Percentiles rank a stretch among this genome's conserved stretches.
These are phyloP conservation scores for Zaprionus ornatus DNA, from an alignment of 1,140 invertebrate species.

Conservation along the genomic window DNA sequence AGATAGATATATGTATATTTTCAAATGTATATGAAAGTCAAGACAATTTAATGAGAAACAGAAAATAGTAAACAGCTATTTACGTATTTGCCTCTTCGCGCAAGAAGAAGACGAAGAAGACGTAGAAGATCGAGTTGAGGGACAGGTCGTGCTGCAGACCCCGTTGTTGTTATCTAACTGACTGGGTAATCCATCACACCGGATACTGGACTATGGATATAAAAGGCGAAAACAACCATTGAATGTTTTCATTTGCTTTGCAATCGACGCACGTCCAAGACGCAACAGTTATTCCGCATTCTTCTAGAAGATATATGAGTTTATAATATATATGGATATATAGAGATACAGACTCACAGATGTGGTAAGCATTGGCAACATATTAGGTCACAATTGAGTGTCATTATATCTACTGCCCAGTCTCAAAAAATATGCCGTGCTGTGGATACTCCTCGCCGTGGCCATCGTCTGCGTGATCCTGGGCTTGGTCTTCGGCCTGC, in stretches of 20 bases:
- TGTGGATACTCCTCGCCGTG: conserved; percentile 63
- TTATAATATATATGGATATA: neutral
- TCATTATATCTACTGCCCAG: neutral
- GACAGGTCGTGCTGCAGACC: neutral
- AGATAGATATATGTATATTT: neutral
- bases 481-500: conserved; percentile 64
- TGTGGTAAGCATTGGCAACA: neutral
- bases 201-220: neutral
- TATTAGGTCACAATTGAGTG: neutral
- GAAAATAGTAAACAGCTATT: neutral
- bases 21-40: neutral
- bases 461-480: conserved; percentile 54
- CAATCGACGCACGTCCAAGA: neutral
- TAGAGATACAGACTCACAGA: neutral
- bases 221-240: neutral
- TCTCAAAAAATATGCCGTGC: conserved; percentile 62
- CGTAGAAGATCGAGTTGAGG: neutral
- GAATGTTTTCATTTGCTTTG: neutral
- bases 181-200: neutral
- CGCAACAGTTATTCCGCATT: neutral
- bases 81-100: neutral
- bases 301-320: neutral
- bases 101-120: neutral
- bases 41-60: neutral
- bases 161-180: neutral